Percentiles rank a stretch among this genome's conserved stretches.
phyloP scores from a whole-genome alignment of 2,888 invertebrate genomes.

The Diaperis boleti region DNA sequence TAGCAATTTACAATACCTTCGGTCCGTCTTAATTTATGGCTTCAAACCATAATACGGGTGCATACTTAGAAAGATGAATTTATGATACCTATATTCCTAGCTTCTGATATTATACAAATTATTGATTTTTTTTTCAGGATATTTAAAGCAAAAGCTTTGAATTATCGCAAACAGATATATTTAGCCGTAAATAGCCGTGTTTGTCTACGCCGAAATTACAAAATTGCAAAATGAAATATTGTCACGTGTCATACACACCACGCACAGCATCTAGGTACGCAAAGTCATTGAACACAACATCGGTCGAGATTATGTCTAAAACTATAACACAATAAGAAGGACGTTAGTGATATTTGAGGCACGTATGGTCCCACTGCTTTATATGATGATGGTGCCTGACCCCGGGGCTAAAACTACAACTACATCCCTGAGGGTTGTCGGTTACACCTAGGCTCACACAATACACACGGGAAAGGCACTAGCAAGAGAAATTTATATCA shows the following conservation, averaged over 20 bases:
- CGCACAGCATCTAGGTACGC: constrained; percentile 63
- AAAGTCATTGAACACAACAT: constrained; percentile 65
- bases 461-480: constrained; percentile 55
- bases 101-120: no score
- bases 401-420: constrained; percentile 52
- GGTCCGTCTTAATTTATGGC: no score
- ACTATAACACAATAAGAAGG: constrained; percentile 58
- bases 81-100: no score
- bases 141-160: no score
- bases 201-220: constrained; percentile 20
- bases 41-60: no score
- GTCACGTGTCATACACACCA: constrained; percentile 63
- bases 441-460: constrained; percentile 53
- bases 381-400: constrained; percentile 47
- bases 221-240: constrained; percentile 1
- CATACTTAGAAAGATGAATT: no score
- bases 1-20: no score
- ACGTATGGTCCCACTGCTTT: constrained; percentile 54
- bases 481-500: constrained; percentile 55
- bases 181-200: no score
- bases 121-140: no score
- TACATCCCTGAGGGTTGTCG: constrained; percentile 59
- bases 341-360: constrained; percentile 52
- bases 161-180: no score
- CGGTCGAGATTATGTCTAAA: constrained; percentile 61